A percentile compares a stretch with the other conserved stretches of the same genome.
Conservation (phyloP, 2,888 invertebrate species). For the Cerceris rybyensis region DNA sequence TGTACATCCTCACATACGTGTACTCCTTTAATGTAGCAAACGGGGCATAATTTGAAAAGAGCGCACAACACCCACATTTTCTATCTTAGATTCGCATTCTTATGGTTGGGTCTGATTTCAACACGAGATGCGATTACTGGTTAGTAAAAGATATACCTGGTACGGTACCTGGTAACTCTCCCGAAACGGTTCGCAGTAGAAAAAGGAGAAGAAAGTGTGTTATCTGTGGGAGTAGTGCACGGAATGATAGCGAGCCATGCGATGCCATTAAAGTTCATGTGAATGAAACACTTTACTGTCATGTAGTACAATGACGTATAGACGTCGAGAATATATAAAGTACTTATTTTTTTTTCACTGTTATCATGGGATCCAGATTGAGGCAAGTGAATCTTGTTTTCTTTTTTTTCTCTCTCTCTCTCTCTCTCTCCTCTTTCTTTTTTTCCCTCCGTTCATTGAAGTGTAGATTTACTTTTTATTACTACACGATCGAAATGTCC, state of each 20-base stretch:
- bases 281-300: constrained; percentile 57
- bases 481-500: too few species aligned
- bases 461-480: too few species aligned
- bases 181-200: constrained; percentile 1
- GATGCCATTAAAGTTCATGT: constrained; percentile 45
- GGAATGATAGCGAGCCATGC: constrained; percentile 15
- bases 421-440: not conserved
- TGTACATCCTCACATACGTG: not conserved
- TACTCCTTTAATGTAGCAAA: not conserved
- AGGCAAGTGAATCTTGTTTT: constrained; percentile 77
- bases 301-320: constrained; percentile 68
- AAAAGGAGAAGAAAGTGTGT: constrained; percentile 5
- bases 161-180: constrained; percentile 15
- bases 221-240: constrained; percentile 8
- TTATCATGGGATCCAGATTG: constrained; percentile 83
- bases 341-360: constrained; percentile 81
- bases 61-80: not conserved
- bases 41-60: not conserved
- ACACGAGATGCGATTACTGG: constrained; percentile 30
- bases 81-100: constrained; percentile 1
- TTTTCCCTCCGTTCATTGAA: too few species aligned
- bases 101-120: constrained; percentile 39
- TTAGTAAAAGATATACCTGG: constrained; percentile 27
- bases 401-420: not conserved
- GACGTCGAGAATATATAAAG: constrained; percentile 58